Base-by-base conservation (phyloP, 2,888 invertebrate genomes). In the Dryococelus australis region DNA sequence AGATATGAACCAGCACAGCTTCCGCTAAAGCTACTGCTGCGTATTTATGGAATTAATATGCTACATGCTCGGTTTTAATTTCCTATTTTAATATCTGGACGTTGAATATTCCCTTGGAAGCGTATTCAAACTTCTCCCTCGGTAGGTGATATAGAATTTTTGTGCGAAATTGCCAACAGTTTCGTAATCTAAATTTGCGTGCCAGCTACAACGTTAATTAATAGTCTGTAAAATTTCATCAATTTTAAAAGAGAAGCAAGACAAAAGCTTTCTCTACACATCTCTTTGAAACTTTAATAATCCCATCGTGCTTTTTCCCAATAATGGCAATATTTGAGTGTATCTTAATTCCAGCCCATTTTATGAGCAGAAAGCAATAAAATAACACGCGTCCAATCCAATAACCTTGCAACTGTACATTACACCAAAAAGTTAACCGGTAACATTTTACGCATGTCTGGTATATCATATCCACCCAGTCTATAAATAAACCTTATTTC, bases 281-380 rank as follows among this genome's bases (percentile, higher is more conserved):
- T 65, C 65, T 65, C 65, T 65, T 65, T 65, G n/a, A 65, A 65
- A 65, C 65, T 65, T 65, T 65, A 65, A 65, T 65, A 65, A 65
- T 8, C 65, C 20, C n/a, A n/a, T 24, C 65, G 16, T n/a, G 65
- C n/a, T 65, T 65, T 51, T 65, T 24, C 65, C 65, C 65, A 8
- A 24, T n/a, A 65, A 9, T 20, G n/a, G 65, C 24, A n/a, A 65
- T 24, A 65, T 65, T 20, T n/a, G 65, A 65, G 65, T n/a, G 24
- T n/a, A 24, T 65, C 65, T 65, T 47, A 47, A 10, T 47, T 47
- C 47, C 16, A 47, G 10, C 12, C 47, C 47, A 47, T 47, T 47
- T 47, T 47, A 47, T 16, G 47, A 47, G 47, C 47, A 1, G 47
- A 47, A 47, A 4, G 47, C 47, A 47, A 47, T 47, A 47, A 47